Percentiles rank a stretch among this genome's conserved stretches.
Conservation (phyloP, 2,888 invertebrate genomes). For the Tetanocera ferruginea region DNA sequence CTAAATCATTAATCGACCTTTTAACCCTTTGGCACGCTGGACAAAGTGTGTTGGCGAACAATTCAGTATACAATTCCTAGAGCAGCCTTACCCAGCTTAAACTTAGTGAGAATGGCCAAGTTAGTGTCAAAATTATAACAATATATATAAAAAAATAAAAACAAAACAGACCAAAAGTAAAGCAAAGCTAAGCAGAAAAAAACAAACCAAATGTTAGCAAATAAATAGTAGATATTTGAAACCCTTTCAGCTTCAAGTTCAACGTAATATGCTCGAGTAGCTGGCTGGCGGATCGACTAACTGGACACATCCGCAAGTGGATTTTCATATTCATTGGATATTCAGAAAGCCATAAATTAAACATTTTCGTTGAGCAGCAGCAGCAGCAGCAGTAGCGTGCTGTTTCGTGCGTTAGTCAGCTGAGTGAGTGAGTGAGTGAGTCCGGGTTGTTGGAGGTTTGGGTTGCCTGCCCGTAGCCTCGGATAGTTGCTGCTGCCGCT, state of each 20-base stretch:
- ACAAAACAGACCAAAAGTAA: background rate
- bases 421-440: background rate
- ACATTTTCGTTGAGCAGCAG: constrained; percentile 29
- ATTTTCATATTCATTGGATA: constrained; percentile 44
- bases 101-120: no score
- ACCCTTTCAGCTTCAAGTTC: constrained; percentile 3
- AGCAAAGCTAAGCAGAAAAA: background rate
- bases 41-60: background rate
- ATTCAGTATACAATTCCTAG: background rate
- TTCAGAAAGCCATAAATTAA: constrained; percentile 42
- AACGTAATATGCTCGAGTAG: background rate
- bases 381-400: background rate
- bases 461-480: no score
- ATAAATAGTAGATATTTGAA: constrained; percentile 21
- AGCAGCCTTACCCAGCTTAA: no score
- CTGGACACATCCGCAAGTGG: constrained; percentile 36
- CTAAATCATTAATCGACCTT: constrained; percentile 33
- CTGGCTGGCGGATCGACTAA: background rate
- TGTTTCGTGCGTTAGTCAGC: background rate
- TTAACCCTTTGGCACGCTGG: constrained; percentile 27
- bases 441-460: background rate
- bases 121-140: constrained; percentile 14
- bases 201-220: background rate
- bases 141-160: background rate
- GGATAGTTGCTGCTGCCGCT: background rate